Evolutionary conservation across 2,888 invertebrate species (phyloP), one percentile per base, ranked within the genome.

Genomic region (Cyaniris semiargus): DNA sequence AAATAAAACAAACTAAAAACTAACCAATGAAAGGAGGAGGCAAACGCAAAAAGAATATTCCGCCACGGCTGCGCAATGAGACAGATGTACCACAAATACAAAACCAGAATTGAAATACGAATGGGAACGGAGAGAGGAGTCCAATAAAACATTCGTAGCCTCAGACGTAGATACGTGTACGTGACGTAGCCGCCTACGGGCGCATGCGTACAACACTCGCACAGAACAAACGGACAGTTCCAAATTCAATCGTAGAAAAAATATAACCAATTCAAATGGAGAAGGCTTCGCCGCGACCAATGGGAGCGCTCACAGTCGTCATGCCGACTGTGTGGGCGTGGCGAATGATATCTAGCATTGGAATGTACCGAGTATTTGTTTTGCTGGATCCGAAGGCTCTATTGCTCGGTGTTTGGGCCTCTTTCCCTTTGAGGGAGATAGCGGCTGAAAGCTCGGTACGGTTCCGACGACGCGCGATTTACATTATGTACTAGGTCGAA

Each of bases 331-430:
- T 93, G 91, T 89, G 89, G 93, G 94, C 92, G 94, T 89, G 84
- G 93, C 92, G 87, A 94, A 88, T 94, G 94, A 94, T 94, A 94
- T 94, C 94, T 94, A 92, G 93, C 91, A 94, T 94, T 94, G 94
- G 93, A 94, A 94, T 94, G 94, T 89, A 89, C 89, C 87, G 92
- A 90, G 92, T 94, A 94, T 94, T 94, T 94, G 93, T 94, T 93
- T 93, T 93, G 93, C 88, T 86, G 86, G 90, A 89, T 92, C 83
- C 87, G 90, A 89, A 93, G 92, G 92, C 94, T 94, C 88, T 94
- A 94, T 92, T 90, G 92, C 94, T 85, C 84, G 87, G 93, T 83
- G 86, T 90, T 92, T 92, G 92, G 90, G 93, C 86, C 90, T 90
- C 90, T 93, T 94, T 94, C 94, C 87, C 91, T 85, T 92, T 92